Evolutionary conservation across 2,113 vertebrate species (phyloP).

Genomic region (Datnioides undecimradiatus): DNA sequence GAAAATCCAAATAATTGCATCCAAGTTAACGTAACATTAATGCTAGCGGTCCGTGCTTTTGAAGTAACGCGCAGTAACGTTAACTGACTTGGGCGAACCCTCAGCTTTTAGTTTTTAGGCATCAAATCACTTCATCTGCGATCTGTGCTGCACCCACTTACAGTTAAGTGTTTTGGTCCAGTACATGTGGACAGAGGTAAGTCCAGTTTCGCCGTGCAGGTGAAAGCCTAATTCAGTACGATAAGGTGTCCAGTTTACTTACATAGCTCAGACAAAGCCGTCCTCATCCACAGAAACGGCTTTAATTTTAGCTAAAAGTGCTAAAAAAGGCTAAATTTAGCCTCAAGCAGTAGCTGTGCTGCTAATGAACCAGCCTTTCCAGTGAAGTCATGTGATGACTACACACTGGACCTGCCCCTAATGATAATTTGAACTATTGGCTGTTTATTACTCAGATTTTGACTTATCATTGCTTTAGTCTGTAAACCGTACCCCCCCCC

Average conservation of each 20-base stretch:
- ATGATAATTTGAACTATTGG: background rate
- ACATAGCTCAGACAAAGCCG: background rate
- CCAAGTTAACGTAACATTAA: background rate
- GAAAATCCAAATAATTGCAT: background rate
- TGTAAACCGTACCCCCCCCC: background rate
- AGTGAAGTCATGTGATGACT: background rate
- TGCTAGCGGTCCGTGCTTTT: background rate
- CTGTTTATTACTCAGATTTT: background rate
- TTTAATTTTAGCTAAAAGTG: background rate
- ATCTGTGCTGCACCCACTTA: background rate
- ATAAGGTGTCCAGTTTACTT: background rate
- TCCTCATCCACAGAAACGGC: no score
- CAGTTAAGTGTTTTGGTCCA: background rate
- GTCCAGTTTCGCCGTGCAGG: background rate
- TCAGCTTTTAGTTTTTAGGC: background rate
- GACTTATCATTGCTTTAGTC: background rate
- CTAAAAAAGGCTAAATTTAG: background rate
- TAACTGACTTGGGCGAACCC: background rate
- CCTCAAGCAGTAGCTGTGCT: background rate
- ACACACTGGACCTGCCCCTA: background rate
- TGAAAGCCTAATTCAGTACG: no score
- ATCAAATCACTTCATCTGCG: background rate
- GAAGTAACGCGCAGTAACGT: background rate
- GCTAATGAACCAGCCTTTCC: background rate
- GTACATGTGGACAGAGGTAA: constrained; percentile 23